These are phyloP conservation scores for Montipora cactus DNA, from an alignment of 64 coral and sea anemone genomes.

Conservation along the genomic window DNA sequence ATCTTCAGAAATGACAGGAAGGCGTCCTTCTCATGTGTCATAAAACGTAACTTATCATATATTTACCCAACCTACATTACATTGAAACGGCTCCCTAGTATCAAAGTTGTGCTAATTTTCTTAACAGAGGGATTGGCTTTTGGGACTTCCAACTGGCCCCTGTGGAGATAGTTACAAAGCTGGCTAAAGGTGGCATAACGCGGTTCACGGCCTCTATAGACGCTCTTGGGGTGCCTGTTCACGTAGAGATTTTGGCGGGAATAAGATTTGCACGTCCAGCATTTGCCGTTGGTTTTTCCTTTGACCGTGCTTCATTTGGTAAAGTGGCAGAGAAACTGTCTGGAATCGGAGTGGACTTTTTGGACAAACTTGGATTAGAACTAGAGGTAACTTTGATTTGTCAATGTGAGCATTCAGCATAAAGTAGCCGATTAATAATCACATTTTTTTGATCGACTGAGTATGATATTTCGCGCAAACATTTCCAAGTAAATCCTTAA, in stretches of 20 bases:
- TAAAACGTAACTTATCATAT: too few relatives aligned
- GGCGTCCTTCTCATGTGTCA: too few relatives aligned
- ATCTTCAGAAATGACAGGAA: too few relatives aligned
- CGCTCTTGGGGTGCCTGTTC: constrained; percentile 85
- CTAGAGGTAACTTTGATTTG: constrained; percentile 64
- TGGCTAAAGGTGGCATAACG: constrained; percentile 56
- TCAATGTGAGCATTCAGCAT: too few relatives aligned
- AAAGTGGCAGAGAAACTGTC: constrained; percentile 85
- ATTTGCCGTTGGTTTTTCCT: constrained; percentile 89
- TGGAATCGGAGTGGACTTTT: constrained; percentile 76
- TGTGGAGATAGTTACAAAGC: constrained; percentile 64
- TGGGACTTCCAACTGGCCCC: constrained; percentile 81
- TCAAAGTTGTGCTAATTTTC: not conserved
- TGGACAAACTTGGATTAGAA: constrained; percentile 90
- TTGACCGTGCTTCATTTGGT: constrained; percentile 94
- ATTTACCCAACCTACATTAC: not conserved
- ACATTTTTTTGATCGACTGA: not conserved
- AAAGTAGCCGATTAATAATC: not conserved
- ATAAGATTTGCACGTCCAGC: constrained; percentile 28
- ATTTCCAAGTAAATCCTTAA: too few relatives aligned
- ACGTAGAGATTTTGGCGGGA: constrained; percentile 78
- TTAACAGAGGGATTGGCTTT: constrained; percentile 44
- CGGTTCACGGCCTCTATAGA: constrained; percentile 85
- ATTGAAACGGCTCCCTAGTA: not conserved
- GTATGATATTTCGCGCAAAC: too few relatives aligned